Base-by-base conservation (phyloP, 2,797 vertebrate species). In the Gastrophryne carolinensis region DNA sequence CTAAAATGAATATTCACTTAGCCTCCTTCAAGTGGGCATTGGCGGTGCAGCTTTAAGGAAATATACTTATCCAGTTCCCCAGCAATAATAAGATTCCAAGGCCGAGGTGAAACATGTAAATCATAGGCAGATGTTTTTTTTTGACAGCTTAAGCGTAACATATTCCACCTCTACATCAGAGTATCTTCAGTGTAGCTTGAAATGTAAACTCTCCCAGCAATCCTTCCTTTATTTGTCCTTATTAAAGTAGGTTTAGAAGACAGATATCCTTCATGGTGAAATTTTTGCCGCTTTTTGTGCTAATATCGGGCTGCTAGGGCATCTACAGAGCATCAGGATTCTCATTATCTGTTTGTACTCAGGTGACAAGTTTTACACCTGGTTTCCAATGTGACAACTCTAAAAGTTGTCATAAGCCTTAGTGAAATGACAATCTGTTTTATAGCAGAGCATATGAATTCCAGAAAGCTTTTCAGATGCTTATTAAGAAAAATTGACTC, bases 341-440 rank as follows among this genome's bases (percentile, higher is more conserved):
- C 67, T 77, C 60, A 77, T 78, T 71, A 78, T 78, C 52, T 57
- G 50, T 56, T 72, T 78, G 52, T 58, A 52, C 67, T 58, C 41
- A 50, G 37, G 67, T 78, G 75, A 64, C 75, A 72, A 78, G 60
- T 39, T 37, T 57, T 70, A 54, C 58, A 71, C 27, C 47, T 11
- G 54, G 9, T 50, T 19, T 71, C 62, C 39, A 50, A 67, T 64
- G 15, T 47, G 37, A 77, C 49, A 41, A 54, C 54, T 69, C 29
- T 70, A 13, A 34, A 12, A 44, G n/a, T 71, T 76, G 66, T 76
- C 49, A 76, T 23, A 56, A 49, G 65, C 24, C 66, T 34, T 21
- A 52, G 29, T 63, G 62, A 39, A 47, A 58, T 71, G 67, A 78
- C 75, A 71, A 23, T 72, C 57, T 32, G 12, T 50, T 44, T 61